These are phyloP conservation scores for Labia minor DNA, from an alignment of 2,888 invertebrate species.

Conservation along the genomic window DNA sequence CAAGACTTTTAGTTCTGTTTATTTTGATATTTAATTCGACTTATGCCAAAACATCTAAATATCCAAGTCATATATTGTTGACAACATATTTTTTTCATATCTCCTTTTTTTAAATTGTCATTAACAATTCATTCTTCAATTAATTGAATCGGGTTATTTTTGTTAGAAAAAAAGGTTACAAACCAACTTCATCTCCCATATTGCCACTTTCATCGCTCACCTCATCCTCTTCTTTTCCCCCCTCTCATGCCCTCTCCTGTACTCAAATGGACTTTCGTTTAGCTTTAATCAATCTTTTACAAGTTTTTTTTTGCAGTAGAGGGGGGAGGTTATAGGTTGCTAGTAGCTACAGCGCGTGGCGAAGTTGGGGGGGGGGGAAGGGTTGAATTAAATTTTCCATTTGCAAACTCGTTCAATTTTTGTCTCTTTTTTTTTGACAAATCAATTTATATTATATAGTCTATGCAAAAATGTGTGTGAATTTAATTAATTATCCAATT, in stretches of 20 bases:
- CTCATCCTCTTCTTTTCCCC: neutral
- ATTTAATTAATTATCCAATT: neutral
- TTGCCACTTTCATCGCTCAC: neutral
- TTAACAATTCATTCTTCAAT: too few relatives aligned
- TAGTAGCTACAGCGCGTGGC: too few relatives aligned
- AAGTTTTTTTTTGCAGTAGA: neutral
- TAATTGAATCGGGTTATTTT: too few relatives aligned
- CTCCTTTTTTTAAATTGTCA: too few relatives aligned
- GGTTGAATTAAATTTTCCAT: neutral
- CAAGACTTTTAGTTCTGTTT: too few relatives aligned
- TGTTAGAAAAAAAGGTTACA: neutral
- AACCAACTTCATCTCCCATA: neutral
- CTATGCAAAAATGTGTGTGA: neutral
- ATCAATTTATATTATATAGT: neutral
- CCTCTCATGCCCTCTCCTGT: neutral
- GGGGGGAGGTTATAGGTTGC: too few relatives aligned
- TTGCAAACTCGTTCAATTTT: neutral
- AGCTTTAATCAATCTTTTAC: conserved; percentile 7
- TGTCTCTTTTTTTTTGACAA: neutral
- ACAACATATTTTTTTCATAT: too few relatives aligned
- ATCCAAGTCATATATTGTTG: too few relatives aligned
- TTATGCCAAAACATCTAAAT: too few relatives aligned
- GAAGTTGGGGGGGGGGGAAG: too few relatives aligned
- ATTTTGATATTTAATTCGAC: too few relatives aligned
- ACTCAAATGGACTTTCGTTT: conserved; percentile 13